These are phyloP conservation scores for Mechanitis mazaeus DNA, from an alignment of 2,888 invertebrate species.

Conservation along the genomic window DNA sequence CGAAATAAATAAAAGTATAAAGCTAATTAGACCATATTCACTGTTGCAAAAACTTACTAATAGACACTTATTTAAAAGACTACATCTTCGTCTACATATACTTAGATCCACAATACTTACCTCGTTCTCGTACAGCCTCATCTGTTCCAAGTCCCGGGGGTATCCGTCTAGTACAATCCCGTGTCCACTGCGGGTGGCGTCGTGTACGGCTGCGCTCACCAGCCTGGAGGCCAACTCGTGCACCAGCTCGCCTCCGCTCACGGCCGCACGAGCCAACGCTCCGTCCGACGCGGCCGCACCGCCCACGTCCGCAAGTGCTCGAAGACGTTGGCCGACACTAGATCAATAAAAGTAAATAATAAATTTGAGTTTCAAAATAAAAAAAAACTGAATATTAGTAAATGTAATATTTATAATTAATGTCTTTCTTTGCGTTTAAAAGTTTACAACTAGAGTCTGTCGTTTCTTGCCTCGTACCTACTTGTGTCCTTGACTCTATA, in stretches of 20 bases:
- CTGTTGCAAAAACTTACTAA: no score
- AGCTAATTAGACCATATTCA: no score
- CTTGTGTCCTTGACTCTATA: no score
- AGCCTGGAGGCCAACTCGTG: constrained; percentile 86
- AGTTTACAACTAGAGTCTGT: no score
- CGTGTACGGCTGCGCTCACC: constrained; percentile 81
- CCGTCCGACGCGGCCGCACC: constrained; percentile 80
- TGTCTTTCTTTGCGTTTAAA: no score
- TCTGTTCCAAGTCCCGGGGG: constrained; percentile 93
- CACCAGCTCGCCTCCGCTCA: constrained; percentile 88
- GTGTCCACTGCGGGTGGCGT: constrained; percentile 74
- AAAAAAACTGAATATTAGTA: no score
- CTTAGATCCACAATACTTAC: constrained; percentile 59
- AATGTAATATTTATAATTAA: no score
- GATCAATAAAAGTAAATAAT: neutral
- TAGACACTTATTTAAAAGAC: no score
- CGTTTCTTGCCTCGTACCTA: no score
- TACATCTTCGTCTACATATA: no score
- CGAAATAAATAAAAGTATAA: no score
- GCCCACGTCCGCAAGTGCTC: constrained; percentile 82
- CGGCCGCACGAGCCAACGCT: constrained; percentile 80
- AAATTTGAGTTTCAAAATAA: no score
- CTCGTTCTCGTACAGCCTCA: constrained; percentile 91
- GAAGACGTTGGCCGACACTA: constrained; percentile 86
- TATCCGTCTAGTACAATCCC: constrained; percentile 96